A percentile compares a stretch with the other conserved stretches of the same genome.
Conservation (phyloP, 2,797 vertebrate genomes). For the Corythornis leucogaster region DNA sequence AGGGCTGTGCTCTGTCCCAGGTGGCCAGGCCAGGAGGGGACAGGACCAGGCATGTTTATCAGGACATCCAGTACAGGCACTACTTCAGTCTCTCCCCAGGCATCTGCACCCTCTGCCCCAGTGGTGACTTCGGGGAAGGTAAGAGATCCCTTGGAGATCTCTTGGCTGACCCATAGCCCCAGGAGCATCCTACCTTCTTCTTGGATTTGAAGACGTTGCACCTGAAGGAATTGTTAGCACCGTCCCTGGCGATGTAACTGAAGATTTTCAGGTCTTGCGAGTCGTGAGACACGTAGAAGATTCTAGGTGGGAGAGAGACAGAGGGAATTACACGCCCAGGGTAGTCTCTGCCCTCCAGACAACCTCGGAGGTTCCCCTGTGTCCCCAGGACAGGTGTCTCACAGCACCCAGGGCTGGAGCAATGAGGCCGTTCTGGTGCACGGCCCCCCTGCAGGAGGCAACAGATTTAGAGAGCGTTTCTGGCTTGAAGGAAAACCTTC, state of each 20-base stretch:
- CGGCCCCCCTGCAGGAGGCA: not conserved
- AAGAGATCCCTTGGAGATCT: not conserved
- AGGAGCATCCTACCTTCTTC: slow-evolving; percentile 82
- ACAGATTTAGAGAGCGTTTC: not conserved
- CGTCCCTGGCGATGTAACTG: slow-evolving; percentile 88
- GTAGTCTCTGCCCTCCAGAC: not conserved
- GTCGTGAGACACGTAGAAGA: slow-evolving; percentile 90
- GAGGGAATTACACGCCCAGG: not conserved
- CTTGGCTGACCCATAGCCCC: not conserved
- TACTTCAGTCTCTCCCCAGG: not conserved
- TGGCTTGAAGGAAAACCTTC: not conserved
- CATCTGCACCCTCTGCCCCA: not conserved
- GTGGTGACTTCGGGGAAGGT: not conserved
- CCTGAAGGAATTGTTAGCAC: slow-evolving; percentile 86
- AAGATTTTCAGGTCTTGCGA: slow-evolving; percentile 91
- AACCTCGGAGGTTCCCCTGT: not conserved
- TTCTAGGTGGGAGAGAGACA: slow-evolving; percentile 73
- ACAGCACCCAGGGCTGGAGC: not conserved
- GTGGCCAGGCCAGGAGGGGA: not conserved
- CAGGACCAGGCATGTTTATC: not conserved
- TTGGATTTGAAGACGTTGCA: slow-evolving; percentile 92
- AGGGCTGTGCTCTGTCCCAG: fast-evolving
- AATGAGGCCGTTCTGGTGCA: fast-evolving
- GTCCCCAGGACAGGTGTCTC: not conserved
- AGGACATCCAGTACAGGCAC: fast-evolving